These are phyloP conservation scores for Solea solea DNA, from an alignment of 2,113 vertebrate species.

Conservation along the genomic window DNA sequence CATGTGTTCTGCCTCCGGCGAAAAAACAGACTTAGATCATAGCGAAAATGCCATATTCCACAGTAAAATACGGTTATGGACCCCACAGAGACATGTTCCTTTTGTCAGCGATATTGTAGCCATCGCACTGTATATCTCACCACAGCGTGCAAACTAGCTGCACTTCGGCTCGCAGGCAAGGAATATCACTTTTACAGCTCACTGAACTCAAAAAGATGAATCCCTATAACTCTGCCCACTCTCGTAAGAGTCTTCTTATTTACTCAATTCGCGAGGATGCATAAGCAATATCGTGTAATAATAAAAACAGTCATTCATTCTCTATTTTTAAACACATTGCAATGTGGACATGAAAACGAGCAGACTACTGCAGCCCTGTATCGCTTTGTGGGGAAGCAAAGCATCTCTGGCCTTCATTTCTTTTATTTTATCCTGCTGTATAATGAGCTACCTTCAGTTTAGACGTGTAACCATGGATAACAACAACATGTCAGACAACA, in stretches of 20 bases:
- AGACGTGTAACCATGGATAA: slow-evolving; percentile 54
- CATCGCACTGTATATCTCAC: slow-evolving; percentile 44
- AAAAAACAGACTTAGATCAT: slow-evolving; percentile 62
- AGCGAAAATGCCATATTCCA: slow-evolving; percentile 57
- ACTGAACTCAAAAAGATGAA: slow-evolving; percentile 52
- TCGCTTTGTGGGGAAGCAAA: slow-evolving; percentile 34
- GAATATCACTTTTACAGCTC: slow-evolving; percentile 41
- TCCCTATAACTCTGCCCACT: slow-evolving; percentile 27
- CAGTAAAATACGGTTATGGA: slow-evolving; percentile 61
- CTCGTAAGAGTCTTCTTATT: slow-evolving; percentile 54
- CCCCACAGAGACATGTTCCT: slow-evolving; percentile 48
- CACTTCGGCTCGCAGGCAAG: slow-evolving; percentile 25
- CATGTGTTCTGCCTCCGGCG: slow-evolving; percentile 48
- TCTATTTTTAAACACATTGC: slow-evolving; percentile 47
- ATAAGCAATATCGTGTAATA: slow-evolving; percentile 46
- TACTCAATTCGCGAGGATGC: slow-evolving; percentile 37
- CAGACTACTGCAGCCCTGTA: slow-evolving; percentile 7
- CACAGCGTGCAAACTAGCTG: slow-evolving; percentile 23
- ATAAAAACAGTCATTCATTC: slow-evolving; percentile 48
- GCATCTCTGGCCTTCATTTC: slow-evolving; percentile 57
- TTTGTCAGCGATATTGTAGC: slow-evolving; percentile 60
- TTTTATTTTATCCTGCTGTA: slow-evolving; percentile 50
- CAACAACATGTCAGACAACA: slow-evolving; percentile 24
- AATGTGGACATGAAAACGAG: slow-evolving; percentile 25
- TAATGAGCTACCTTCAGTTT: slow-evolving; percentile 67